Evolutionary conservation across 2,888 invertebrate genomes (phyloP), one percentile per base, ranked within the genome.

Genomic region (Dryocosmus kuriphilus): DNA sequence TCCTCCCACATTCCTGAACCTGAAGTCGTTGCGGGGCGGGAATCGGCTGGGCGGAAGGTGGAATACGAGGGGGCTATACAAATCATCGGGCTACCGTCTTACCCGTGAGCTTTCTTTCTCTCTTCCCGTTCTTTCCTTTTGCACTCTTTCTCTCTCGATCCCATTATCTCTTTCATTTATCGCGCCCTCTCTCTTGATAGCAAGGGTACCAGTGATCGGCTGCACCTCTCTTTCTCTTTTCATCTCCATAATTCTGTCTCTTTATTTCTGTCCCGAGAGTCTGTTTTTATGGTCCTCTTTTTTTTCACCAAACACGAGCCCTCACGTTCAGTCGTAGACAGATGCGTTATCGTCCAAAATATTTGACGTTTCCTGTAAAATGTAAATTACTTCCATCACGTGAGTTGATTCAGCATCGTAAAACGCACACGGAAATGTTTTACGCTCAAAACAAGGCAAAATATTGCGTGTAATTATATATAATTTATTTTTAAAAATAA

Each of bases 11-110:
- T 88, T 88, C 87, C 88, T 86, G 81, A 75, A 84, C 87, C 87
- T 86, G 81, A 74, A 84, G 84, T 81, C 85, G 83, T 85, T 85
- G 85, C 84, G 84, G 82, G 84, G 81, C 84, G 84, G 85, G 84
- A 75, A 84, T 80, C 79, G 24, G 57, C 9, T 80, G 86, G 85
- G 87, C 84, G 86, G 87, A 86, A 86, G 86, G 88, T 86, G 87
- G 88, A 88, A 88, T 86, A 88, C 88, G 88, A 88, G 86, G 88
- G 87, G 88, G 90, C 89, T 89, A 91, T 91, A 91, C 91, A 91
- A 91, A 91, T 91, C 90, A 90, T 89, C 90, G 90, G 86, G 90
- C 91, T 90, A 90, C 91, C 89, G 91, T 89, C 90, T 90, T 91
- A 91, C 91, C 89, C 91, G 87, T 80, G 76, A 78, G 77, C 77